Percentiles rank a stretch among this genome's conserved stretches.
Evolutionary conservation across 2,888 invertebrate genomes (phyloP).

Genomic region (Cabera pusaria): DNA sequence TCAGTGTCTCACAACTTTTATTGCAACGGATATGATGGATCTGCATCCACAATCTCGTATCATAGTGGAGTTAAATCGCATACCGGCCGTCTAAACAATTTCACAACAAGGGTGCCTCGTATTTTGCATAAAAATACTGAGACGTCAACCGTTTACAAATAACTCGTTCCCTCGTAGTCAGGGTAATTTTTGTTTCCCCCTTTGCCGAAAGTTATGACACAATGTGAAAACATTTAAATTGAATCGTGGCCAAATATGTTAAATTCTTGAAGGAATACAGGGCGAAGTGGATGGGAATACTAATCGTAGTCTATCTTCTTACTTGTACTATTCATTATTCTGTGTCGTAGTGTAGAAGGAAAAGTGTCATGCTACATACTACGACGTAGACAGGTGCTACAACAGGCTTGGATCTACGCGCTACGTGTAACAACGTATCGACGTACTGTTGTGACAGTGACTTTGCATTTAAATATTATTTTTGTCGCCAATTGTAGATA

Average conservation of each 20-base stretch:
- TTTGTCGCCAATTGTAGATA: no score
- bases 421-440: constrained; percentile 28
- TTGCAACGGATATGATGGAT: constrained; percentile 70
- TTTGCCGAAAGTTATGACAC: constrained; percentile 74
- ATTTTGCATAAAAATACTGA: constrained; percentile 76
- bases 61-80: constrained; percentile 63
- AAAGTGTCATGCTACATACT: constrained; percentile 41
- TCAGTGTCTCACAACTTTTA: constrained; percentile 78
- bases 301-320: no score
- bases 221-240: constrained; percentile 79
- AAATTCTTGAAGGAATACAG: constrained; percentile 63
- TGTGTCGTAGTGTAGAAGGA: constrained; percentile 37
- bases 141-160: constrained; percentile 78
- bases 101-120: constrained; percentile 61
- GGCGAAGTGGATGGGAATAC: constrained; percentile 60
- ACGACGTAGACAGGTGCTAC: constrained; percentile 71
- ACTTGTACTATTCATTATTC: no score
- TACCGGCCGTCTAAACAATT: constrained; percentile 70
- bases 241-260: constrained; percentile 77
- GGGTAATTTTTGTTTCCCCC: constrained; percentile 72
- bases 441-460: constrained; percentile 20
- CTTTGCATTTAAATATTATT: no score
- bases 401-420: constrained; percentile 42
- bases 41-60: constrained; percentile 58
- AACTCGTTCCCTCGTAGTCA: constrained; percentile 63